Percentiles rank a stretch among this genome's conserved stretches.
These are phyloP conservation scores for Australoheros facetus DNA, from an alignment of 2,797 vertebrate species.

Conservation along the genomic window DNA sequence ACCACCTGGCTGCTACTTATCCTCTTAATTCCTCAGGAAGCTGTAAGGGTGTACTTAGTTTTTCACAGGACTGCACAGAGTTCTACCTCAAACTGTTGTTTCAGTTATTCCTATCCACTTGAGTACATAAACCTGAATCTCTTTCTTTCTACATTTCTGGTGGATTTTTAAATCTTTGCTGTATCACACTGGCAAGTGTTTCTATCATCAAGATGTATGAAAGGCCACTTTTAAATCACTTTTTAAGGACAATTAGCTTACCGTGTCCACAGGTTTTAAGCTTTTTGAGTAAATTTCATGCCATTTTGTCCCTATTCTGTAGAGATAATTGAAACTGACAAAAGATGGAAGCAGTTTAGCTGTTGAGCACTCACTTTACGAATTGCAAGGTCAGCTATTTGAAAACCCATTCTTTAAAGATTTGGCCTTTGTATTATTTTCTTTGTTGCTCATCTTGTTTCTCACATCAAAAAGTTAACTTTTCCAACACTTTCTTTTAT, in stretches of 20 bases:
- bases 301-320: not conserved
- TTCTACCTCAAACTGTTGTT: not conserved
- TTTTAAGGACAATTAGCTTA: not conserved
- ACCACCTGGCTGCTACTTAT: not conserved
- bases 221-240: not conserved
- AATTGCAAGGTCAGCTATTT: not conserved
- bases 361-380: not conserved
- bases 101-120: not conserved
- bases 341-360: not conserved
- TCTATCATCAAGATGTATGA: not conserved
- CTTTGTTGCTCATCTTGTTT: not conserved
- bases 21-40: not conserved
- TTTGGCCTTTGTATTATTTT: not conserved
- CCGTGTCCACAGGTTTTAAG: not conserved
- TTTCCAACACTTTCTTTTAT: not conserved
- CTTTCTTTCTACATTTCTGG: not conserved
- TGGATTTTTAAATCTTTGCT: not conserved
- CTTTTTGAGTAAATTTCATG: not conserved
- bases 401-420: not conserved
- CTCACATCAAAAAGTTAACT: not conserved
- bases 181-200: not conserved
- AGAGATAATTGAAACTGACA: not conserved
- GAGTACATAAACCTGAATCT: not conserved
- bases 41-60: not conserved
- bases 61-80: not conserved